Evolutionary conservation across 2,113 vertebrate genomes (phyloP).

Genomic region (Pithys albifrons): DNA sequence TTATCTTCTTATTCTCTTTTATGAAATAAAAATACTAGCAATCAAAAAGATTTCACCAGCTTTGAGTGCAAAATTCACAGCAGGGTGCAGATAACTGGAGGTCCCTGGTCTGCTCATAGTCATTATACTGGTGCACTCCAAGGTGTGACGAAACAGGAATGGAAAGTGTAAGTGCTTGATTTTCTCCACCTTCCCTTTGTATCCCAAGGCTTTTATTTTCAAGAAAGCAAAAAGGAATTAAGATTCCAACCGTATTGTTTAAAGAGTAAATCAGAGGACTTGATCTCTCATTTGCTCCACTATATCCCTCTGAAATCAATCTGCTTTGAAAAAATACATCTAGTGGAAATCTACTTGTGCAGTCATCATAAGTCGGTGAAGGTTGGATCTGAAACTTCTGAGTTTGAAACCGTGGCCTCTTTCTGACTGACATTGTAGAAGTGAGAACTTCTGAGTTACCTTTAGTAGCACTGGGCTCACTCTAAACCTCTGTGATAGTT

Average conservation of each 20-base stretch:
- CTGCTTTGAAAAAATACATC: background rate
- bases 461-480: background rate
- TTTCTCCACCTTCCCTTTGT: background rate
- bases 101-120: accelerated
- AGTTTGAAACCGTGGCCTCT: background rate
- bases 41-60: background rate
- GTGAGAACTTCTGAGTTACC: background rate
- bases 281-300: background rate
- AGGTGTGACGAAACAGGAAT: background rate
- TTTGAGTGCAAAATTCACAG: background rate
- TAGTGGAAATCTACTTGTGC: background rate
- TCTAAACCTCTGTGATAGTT: background rate
- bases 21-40: background rate
- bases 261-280: background rate
- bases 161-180: background rate
- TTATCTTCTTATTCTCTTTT: background rate
- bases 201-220: background rate
- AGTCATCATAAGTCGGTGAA: accelerated
- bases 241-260: background rate
- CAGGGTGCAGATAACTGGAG: background rate
- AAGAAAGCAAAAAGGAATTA: background rate
- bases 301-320: background rate
- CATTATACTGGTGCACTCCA: background rate
- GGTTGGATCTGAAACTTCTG: background rate
- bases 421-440: background rate